Evolutionary conservation across 2,888 invertebrate species (phyloP), one percentile per base, ranked within the genome.

Genomic region (Blastobasis adustella): DNA sequence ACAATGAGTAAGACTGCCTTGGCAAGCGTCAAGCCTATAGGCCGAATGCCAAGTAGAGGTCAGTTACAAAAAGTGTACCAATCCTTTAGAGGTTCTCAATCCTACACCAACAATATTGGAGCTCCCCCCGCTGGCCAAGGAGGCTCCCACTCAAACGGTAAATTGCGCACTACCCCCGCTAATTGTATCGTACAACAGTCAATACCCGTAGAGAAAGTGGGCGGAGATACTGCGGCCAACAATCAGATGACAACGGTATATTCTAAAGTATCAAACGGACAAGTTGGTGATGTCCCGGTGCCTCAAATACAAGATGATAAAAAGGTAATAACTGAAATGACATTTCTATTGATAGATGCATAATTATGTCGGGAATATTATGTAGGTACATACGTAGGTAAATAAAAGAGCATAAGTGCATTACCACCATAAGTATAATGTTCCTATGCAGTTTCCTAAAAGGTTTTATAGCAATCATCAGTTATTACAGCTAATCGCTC

Each of bases 1-100:
- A 85, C 84, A 41, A 58, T 80, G 6, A 88, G 87, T 57, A 87
- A 83, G 57, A 87, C 87, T 43, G 72, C 82, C 1, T 49, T 88
- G 37, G 69, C 76, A 59, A 79, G 73, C 1, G 72, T 61, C 42
- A 73, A 57, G 45, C 62, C 74, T 5, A 43, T 68, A 4, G 77
- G 73, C 1, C 71, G 58, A 62, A 73, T 63, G 46, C 73, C 82
- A 1, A 85, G 84, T 53, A 79, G 69, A 57, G 73, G 58, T 61
- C 84, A 86, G 55, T 62, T 87, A 49, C 85, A 84, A 57, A 74
- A 80, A 42, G 69, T 84, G 8, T 86, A 87, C 53, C 79, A 83
- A 45, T 78, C 82, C 54, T 87, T 83, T 52, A 86, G 79, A 58
- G 85, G 83, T 5, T 83, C 85, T 6, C 82, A 83, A 4, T 84